Evolutionary conservation across 1,140 invertebrate species (phyloP), one percentile per base, ranked within the genome.

Genomic region (Micrasema longulum): DNA sequence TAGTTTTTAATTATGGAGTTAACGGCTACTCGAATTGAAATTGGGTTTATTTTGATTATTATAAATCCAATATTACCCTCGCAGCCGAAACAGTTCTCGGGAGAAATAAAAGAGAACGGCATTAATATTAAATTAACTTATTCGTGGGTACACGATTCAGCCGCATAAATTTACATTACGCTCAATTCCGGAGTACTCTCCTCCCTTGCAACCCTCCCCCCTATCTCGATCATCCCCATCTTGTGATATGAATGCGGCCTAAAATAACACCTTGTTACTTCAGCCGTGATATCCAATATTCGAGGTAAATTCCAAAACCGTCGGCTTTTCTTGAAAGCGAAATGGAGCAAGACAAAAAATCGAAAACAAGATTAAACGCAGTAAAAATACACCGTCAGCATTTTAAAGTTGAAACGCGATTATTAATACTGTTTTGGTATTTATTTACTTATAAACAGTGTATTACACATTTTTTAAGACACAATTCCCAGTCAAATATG

Each of bases 91-190:
- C 57, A 14, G 26, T 31, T 14, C 52, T 23, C 26, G 2, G 41
- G 20, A 57, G 45, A 41, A 62, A 60, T 43, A 55, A 69, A 69
- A 62, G 67, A 68, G 23, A 69, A 22, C 18, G 67, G 55, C 55
- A 60, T 69, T 60, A 69, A 69, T 69, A 69, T 60, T 69, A 62
- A 60, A 69, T 69, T 69, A 69, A 69, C 53, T 69, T 69, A 69
- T 68, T 63, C 69, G 43, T 10, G 72, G 55, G 35, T 38, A 62
- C 72, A 63, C 52, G 64, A 71, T 43, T 66, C 69, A 41, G 57
- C 69, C 63, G 69, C 69, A 75, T 75, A 75, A 75, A 75, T 75
- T 75, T 72, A 68, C 71, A 75, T 75, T 71, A 75, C 73, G 31
- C 62, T 63, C 73, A 75, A 75, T 75, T 75, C 55, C 65, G 16